phyloP scores from a whole-genome alignment of 2,113 vertebrate species.

The Proteles cristata region DNA sequence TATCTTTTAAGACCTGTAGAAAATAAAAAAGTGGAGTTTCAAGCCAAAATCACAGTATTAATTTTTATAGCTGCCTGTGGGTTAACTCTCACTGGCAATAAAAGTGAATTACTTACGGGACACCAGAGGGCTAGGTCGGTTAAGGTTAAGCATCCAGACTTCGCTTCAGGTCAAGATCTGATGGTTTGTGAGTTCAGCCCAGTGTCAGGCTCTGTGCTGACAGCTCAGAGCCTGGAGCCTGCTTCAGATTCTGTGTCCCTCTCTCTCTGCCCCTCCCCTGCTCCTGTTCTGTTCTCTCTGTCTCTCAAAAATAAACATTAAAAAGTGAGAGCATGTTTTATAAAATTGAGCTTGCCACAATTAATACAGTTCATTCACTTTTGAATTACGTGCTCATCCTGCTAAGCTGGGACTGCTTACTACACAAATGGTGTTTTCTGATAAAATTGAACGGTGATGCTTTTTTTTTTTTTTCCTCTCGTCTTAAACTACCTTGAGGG shows the following conservation, averaged over 20 bases:
- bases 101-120: not conserved
- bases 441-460: not conserved
- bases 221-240: not conserved
- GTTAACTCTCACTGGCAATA: not conserved
- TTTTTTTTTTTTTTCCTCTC: not conserved
- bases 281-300: too few relatives aligned
- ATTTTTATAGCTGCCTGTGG: not conserved
- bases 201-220: not conserved
- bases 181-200: not conserved
- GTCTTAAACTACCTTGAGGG: not conserved
- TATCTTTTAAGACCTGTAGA: not conserved
- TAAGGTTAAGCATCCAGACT: not conserved
- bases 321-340: not conserved
- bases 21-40: not conserved
- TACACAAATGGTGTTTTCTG: not conserved
- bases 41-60: not conserved
- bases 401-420: not conserved
- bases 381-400: constrained; percentile 5
- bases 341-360: not conserved
- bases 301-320: too few relatives aligned
- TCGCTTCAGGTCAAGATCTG: not conserved
- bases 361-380: not conserved
- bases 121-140: not conserved
- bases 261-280: not conserved
- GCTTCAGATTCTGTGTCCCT: not conserved